Evolutionary conservation across 2,113 vertebrate genomes (phyloP).

Genomic region (Arothron firmamentum): DNA sequence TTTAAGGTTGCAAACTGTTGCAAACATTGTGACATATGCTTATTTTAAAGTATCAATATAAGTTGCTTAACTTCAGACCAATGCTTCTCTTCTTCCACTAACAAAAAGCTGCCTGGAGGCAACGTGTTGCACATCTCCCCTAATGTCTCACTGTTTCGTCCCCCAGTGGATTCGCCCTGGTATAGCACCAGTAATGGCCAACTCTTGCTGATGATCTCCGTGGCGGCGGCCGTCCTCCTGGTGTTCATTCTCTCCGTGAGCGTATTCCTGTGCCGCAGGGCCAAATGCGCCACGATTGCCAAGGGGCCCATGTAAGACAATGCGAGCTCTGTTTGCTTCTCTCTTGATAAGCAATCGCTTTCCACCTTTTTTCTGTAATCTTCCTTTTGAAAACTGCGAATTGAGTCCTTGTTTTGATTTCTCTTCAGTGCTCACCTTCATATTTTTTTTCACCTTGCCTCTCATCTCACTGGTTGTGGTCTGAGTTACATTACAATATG

Average conservation of each 20-base stretch:
- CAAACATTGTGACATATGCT: too few species aligned
- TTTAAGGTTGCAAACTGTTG: too few species aligned
- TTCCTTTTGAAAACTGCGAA: slow-evolving; percentile 30
- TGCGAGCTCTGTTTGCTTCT: not conserved
- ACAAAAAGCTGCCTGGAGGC: slow-evolving; percentile 12
- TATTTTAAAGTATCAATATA: too few species aligned
- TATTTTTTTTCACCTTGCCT: not conserved
- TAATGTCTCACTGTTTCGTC: slow-evolving; percentile 37
- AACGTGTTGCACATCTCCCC: slow-evolving; percentile 38
- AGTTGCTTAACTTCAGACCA: slow-evolving; percentile 9
- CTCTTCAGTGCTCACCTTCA: slow-evolving; percentile 3
- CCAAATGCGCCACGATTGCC: slow-evolving; percentile 48
- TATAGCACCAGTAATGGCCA: slow-evolving; percentile 57
- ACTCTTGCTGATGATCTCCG: slow-evolving; percentile 53
- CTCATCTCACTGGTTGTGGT: slow-evolving; percentile 13
- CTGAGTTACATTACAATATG: slow-evolving; percentile 44
- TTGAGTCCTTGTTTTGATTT: slow-evolving; percentile 13
- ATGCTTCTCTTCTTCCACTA: slow-evolving; percentile 11
- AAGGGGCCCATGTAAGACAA: slow-evolving; percentile 77
- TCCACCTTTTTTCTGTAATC: slow-evolving; percentile 3
- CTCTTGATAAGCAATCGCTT: slow-evolving; percentile 9
- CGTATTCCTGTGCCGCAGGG: slow-evolving; percentile 59
- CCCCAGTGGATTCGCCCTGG: slow-evolving; percentile 68
- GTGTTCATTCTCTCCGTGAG: slow-evolving; percentile 55
- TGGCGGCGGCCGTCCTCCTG: slow-evolving; percentile 33